These are phyloP conservation scores for Trachops cirrhosus DNA, from an alignment of 2,797 vertebrate genomes.

Conservation along the genomic window DNA sequence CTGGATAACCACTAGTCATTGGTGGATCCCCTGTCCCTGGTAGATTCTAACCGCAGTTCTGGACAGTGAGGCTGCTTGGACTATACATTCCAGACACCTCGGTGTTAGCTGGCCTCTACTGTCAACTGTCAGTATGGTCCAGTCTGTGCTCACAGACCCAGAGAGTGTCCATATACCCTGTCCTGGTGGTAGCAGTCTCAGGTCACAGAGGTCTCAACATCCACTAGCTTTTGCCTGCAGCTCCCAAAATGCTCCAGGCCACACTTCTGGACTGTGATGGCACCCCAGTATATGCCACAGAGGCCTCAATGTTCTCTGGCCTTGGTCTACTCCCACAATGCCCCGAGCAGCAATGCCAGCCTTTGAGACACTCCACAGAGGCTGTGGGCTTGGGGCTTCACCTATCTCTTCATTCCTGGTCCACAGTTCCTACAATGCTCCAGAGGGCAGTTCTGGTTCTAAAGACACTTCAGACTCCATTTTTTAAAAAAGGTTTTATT, in stretches of 20 bases:
- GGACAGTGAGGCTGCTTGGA: neutral
- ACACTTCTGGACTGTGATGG: neutral
- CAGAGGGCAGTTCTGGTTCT: fast-evolving
- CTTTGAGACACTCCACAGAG: neutral
- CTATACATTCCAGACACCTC: neutral
- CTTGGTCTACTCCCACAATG: neutral
- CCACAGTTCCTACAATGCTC: neutral
- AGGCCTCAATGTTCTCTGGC: neutral
- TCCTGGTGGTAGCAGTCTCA: no score
- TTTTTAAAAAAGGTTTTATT: no score
- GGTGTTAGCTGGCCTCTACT: neutral
- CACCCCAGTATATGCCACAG: neutral
- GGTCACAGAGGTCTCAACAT: neutral
- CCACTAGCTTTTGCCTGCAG: neutral
- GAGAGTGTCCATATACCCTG: no score
- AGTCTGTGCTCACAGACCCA: no score
- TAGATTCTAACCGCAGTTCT: neutral
- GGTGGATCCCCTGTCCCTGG: neutral
- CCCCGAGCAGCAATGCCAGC: neutral
- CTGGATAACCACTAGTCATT: neutral
- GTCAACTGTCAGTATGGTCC: neutral
- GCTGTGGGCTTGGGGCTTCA: neutral
- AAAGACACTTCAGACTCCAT: neutral
- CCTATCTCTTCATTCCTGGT: neutral
- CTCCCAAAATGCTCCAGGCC: neutral